phyloP scores from a whole-genome alignment of 2,888 invertebrate species.

The Zaprionus obscuricornis region DNA sequence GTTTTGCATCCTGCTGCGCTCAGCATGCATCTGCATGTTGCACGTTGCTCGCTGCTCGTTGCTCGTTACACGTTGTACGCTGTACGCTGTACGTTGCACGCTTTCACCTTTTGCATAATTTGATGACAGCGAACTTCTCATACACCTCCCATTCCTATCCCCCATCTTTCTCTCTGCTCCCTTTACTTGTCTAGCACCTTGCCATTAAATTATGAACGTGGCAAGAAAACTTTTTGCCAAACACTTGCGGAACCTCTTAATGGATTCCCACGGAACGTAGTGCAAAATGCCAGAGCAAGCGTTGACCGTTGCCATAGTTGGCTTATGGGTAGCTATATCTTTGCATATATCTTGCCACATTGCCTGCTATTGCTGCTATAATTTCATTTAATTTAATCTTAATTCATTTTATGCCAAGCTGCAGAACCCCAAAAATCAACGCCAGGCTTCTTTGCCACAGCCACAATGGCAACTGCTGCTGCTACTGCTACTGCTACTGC shows the following conservation, averaged over 20 bases:
- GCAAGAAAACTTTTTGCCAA: conserved; percentile 22
- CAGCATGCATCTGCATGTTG: conserved; percentile 37
- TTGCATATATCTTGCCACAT: too few species aligned
- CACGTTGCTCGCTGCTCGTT: too few species aligned
- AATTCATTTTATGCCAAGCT: conserved; percentile 42
- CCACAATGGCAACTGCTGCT: conserved; percentile 10
- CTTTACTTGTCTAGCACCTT: too few species aligned
- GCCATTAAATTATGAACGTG: conserved; percentile 37
- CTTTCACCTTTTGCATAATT: conserved; percentile 61
- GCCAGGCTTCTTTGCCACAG: conserved; percentile 37
- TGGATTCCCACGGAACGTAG: conserved; percentile 20
- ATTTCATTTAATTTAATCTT: conserved; percentile 66
- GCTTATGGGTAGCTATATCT: too few species aligned
- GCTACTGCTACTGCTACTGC: conserved; percentile 12
- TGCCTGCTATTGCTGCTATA: conserved; percentile 22
- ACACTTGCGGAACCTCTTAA: conserved; percentile 18
- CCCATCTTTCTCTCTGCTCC: too few species aligned
- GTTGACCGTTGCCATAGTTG: background rate
- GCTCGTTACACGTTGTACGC: too few species aligned
- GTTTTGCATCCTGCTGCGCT: too few species aligned
- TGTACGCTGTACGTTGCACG: too few species aligned
- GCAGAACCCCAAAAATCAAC: conserved; percentile 45
- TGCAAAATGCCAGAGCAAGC: too few species aligned
- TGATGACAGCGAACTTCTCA: conserved; percentile 47
- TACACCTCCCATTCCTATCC: too few species aligned